Base-by-base conservation (phyloP, 2,797 vertebrate species). In the Hipposideros larvatus region DNA sequence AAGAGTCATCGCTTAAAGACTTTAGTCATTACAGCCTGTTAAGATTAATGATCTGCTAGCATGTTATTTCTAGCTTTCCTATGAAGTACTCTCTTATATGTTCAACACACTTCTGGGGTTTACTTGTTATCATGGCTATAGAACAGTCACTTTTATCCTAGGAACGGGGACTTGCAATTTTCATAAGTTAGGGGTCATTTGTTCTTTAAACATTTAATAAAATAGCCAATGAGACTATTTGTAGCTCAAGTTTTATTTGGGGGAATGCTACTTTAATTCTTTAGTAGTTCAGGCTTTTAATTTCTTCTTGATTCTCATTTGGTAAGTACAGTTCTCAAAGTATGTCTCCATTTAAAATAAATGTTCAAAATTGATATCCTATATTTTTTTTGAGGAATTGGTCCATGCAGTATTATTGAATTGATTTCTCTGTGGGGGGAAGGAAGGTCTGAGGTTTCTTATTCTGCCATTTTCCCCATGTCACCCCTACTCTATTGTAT, bases 1-100 rank as follows among this genome's bases (percentile, higher is more conserved):
- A 93, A 21, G 15, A 31, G 43, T 75, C 16, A 28, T 53, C 71
- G 34, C 68, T 88, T 91, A 66, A 66, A 93, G 73, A 82, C 55
- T 34, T 91, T 8, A 53, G 51, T 73, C 70, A 59, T 55, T 82
- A 34, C 16, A 91, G n/a, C 21, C 55, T 89, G 61, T 10, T 37
- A 66, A 91, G 68, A 95, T 82, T 66, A 82, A 93, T 48, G 46
- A 96, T 78, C 68, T 28, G 26, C 48, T 41, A 57, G 41, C 11
- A 28, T 34, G 9, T 77, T 83, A 73, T 66, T 53, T 26, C 34
- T 43, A 57, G 66, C 48, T 96, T 88, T 48, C 55, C 6, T 18
- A 28, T 59, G 74, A 93, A 78, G 55, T 5, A 11, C 22, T 48
- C 19, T 34, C 26, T 96, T 85, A 53, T 28, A 77, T 59, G 53